Evolutionary conservation across 2,113 vertebrate genomes (phyloP).

Genomic region (cattle (Bos taurus)): ARS-UCD2.0 NC_037329.1:16247001-16247500

Average conservation of each 20-base stretch:
- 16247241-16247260: background rate
- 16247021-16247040: background rate
- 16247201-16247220: no score
- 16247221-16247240: background rate
- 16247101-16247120: no score
- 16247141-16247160: no score
- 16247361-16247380: background rate
- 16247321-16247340: background rate
- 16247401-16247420: background rate
- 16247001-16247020: background rate
- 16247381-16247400: background rate
- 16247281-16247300: background rate
- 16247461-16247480: background rate
- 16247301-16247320: background rate
- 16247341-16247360: background rate
- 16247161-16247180: no score
- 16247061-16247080: no score
- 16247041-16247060: background rate
- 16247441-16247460: background rate
- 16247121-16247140: no score
- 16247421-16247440: background rate
- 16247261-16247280: background rate
- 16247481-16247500: background rate
- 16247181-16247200: no score
- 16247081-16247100: no score